Base-by-base conservation (phyloP, 2,113 vertebrate genomes). In the Gobio gobio region DNA sequence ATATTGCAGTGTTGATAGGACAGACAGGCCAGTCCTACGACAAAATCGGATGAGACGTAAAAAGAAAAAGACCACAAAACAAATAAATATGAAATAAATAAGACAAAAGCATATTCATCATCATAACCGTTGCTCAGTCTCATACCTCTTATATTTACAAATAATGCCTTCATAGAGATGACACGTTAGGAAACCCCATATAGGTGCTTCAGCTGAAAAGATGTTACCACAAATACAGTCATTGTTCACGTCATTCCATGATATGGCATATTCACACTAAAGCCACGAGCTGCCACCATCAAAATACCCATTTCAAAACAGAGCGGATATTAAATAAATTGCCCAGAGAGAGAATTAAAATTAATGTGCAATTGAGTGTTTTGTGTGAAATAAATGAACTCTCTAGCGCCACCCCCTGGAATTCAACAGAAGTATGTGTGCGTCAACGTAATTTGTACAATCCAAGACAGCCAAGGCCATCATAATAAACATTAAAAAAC, bases 71-170 rank as follows among this genome's bases (percentile, higher is more conserved):
- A 73, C 51, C 51, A 81, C 40, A 63, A 78, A 36, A 78, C 5
- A 89, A 89, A 89, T 89, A 89, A 89, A 89, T 89, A 89, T 63
- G 63, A 88, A 89, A 89, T 89, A 89, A 89, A 89, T 89, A 89
- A 86, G 79, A 81, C 77, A 84, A 85, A 87, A 79, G 12, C 18
- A 29, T 82, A 77, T 78, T 84, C 26, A 86, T 83, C 83, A 87
- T 75, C 83, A 87, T 75, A 76, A 54, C 59, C n/a, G n/a, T 49
- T 80, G 40, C 82, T 86, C 72, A 78, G 70, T 74, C 85, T 61
- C 78, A 64, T 74, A 77, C 74, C 84, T 82, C 54, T 77, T 82
- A 51, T 88, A 86, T 88, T 86, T 86, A 89, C 88, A 88, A 73
- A 78, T 14, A 77, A 66, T 36, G 58, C 59, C 66, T 20, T 63